These are phyloP conservation scores for Tachysurus vachellii DNA, from an alignment of 2,113 vertebrate species.

Conservation along the genomic window DNA sequence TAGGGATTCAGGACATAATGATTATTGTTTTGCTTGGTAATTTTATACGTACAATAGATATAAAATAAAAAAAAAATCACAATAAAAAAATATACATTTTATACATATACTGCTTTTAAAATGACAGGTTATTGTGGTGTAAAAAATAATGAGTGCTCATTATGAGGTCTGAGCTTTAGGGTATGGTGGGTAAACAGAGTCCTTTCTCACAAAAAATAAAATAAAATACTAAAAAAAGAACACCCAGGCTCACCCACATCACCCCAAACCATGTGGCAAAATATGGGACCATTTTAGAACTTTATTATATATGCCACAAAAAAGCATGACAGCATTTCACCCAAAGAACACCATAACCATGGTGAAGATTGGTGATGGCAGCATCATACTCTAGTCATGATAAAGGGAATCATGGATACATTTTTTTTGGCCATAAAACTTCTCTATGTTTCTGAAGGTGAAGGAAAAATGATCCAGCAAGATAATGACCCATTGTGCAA, in stretches of 20 bases:
- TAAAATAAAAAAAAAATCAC: too few species aligned
- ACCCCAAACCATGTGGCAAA: not conserved
- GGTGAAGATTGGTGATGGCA: too few species aligned
- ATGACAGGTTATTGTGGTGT: not conserved
- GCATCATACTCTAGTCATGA: too few species aligned
- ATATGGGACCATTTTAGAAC: not conserved
- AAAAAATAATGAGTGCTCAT: not conserved
- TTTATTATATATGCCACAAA: not conserved
- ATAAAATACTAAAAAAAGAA: too few species aligned
- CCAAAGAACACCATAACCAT: too few species aligned
- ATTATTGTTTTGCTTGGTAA: not conserved
- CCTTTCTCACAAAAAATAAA: not conserved
- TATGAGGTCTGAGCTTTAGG: not conserved
- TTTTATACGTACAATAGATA: not conserved
- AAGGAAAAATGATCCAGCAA: not conserved
- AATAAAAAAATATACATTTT: not conserved
- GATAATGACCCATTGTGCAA: not conserved
- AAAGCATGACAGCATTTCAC: not conserved
- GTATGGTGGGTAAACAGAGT: not conserved
- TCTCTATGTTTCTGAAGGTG: not conserved
- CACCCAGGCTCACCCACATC: not conserved
- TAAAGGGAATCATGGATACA: not conserved
- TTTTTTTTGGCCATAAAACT: not conserved
- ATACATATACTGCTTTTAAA: not conserved
- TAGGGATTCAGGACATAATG: not conserved